Evolutionary conservation across 2,113 vertebrate species (phyloP), one percentile per base, ranked within the genome.

Genomic region (Accipiter virgatus): DNA sequence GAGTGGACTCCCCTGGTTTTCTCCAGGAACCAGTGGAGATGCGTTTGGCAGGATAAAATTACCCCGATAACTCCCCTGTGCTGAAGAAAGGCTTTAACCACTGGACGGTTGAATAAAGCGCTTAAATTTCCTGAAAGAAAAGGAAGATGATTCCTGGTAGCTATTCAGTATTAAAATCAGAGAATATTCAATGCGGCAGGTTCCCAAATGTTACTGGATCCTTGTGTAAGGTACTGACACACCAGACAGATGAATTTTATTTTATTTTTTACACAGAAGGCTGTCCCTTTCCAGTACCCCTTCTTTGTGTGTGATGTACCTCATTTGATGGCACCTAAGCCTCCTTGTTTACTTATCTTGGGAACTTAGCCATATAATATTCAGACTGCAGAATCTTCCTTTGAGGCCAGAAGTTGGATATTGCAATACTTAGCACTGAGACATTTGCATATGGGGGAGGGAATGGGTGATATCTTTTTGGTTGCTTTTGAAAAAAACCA

Each of bases 31-130:
- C 3, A 3, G 12, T 20, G 4, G 50, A 71, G 16, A 27, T 12
- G 10, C 1, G 1, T n/a, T 59, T 26, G 11, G 12, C 10, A 32
- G 34, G 8, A 38, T 20, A 78, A 84, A 89, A 56, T 6, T 5
- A 48, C 10, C 0, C 2, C 43, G 12, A 34, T 55, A 55, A 26
- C 3, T 62, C 8, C 4, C 3, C 2, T 55, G 14, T 32, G 43
- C 22, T 63, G 47, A n/a, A 22, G 22, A 87, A 80, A 10, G 4
- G 16, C 7, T 90, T 81, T 40, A 40, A 71, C 3, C 1, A 16
- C 23, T 43, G 8, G 3, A 6, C 0, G 1, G 14, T 21, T 87
- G 29, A 73, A 78, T n/a, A 84, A 59, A 56, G 6, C 2, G 1
- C 7, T 73, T 70, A 10, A 4, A 21, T 48, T 8, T 71, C 23